Percentiles rank a stretch among this genome's conserved stretches.
Evolutionary conservation across 1,140 invertebrate genomes (phyloP).

Genomic region (Rhagoletis zephyria): DNA sequence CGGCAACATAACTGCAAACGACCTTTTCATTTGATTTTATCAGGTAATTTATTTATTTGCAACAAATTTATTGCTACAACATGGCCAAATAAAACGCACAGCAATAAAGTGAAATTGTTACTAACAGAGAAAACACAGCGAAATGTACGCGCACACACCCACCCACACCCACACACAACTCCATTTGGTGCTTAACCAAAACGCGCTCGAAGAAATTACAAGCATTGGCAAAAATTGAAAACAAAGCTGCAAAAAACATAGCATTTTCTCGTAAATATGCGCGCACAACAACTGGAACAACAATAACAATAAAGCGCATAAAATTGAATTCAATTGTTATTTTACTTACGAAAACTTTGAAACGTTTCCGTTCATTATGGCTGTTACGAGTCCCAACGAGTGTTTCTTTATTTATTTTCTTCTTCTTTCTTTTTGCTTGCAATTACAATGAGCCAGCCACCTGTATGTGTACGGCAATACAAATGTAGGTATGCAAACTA

Average conservation of each 20-base stretch:
- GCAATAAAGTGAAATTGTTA: background rate
- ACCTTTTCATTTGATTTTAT: constrained; percentile 52
- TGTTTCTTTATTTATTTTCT: background rate
- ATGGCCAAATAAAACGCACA: constrained; percentile 4
- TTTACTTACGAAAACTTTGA: constrained; percentile 38
- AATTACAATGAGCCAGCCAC: background rate
- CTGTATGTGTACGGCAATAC: background rate
- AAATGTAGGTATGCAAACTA: too few relatives aligned
- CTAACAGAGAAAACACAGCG: background rate
- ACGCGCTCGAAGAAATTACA: background rate
- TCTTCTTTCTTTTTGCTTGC: too few relatives aligned
- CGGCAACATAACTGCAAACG: constrained; percentile 32
- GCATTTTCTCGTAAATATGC: background rate
- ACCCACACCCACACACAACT: background rate
- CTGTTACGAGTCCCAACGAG: constrained; percentile 3
- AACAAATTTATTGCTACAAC: constrained; percentile 45
- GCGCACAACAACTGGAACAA: background rate
- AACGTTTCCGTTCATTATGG: constrained; percentile 45
- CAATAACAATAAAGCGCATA: constrained; percentile 22
- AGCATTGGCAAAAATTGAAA: constrained; percentile 17
- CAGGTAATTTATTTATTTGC: constrained; percentile 48
- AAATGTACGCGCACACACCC: background rate
- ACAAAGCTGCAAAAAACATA: constrained; percentile 14
- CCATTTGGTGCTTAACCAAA: background rate
- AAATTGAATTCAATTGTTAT: constrained; percentile 51